Percentiles rank a stretch among this genome's conserved stretches.
These are phyloP conservation scores for Sepioteuthis lessoniana DNA, from an alignment of 2,888 invertebrate genomes.

Conservation along the genomic window DNA sequence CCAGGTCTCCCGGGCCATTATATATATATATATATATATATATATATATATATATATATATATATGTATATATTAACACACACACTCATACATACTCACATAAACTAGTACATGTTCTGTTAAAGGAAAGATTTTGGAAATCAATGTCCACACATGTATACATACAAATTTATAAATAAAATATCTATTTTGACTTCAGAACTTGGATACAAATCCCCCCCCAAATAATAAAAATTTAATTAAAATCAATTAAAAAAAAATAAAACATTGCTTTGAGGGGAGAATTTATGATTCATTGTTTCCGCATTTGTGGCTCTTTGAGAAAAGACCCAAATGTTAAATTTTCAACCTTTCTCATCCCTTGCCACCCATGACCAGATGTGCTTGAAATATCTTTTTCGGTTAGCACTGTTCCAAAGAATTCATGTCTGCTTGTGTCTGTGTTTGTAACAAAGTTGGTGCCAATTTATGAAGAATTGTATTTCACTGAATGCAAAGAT, in stretches of 20 bases:
- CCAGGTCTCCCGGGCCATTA: too few species aligned
- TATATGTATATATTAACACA: not conserved
- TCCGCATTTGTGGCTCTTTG: not conserved
- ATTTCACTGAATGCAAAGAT: not conserved
- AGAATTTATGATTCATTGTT: not conserved
- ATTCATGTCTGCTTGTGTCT: not conserved
- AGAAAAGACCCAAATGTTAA: not conserved
- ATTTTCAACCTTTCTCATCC: too few species aligned
- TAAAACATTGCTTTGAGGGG: not conserved
- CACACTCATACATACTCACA: too few species aligned
- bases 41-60: conserved; percentile 16
- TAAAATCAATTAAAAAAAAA: not conserved
- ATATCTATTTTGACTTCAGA: too few species aligned
- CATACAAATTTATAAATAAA: too few species aligned
- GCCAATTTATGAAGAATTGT: not conserved
- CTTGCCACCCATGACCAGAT: not conserved
- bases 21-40: not conserved
- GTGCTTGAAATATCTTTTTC: not conserved
- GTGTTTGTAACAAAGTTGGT: not conserved
- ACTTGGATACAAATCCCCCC: too few species aligned
- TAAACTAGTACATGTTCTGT: too few species aligned
- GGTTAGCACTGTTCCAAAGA: not conserved
- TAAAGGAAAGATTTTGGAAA: too few species aligned
- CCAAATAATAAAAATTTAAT: too few species aligned
- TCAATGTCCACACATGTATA: too few species aligned